phyloP scores from a whole-genome alignment of 2,113 vertebrate species.

The Empidonax traillii region DNA sequence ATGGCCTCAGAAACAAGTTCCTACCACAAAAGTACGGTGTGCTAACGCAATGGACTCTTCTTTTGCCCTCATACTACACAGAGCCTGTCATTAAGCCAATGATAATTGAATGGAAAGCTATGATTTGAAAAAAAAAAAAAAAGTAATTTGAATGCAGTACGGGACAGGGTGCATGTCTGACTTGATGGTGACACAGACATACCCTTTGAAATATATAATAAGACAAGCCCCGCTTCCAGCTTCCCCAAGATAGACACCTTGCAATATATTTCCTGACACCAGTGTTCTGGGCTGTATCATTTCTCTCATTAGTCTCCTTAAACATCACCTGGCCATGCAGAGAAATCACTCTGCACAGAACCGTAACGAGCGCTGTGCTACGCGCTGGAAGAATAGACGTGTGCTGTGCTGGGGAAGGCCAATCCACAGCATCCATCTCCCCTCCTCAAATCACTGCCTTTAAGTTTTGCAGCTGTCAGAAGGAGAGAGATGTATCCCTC shows the following conservation, averaged over 20 bases:
- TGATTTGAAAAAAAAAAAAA: background rate
- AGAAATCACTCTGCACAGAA: background rate
- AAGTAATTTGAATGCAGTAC: background rate
- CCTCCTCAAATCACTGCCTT: background rate
- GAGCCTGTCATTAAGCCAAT: slow-evolving; percentile 2
- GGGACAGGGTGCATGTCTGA: background rate
- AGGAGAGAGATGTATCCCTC: background rate
- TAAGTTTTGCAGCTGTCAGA: background rate
- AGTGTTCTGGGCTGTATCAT: slow-evolving; percentile 43
- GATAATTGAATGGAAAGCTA: background rate
- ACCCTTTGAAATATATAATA: slow-evolving; percentile 47
- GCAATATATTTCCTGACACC: slow-evolving; percentile 53
- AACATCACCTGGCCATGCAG: slow-evolving; percentile 41
- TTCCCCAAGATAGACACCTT: slow-evolving; percentile 41
- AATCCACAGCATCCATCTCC: background rate
- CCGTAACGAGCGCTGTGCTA: background rate
- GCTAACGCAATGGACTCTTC: background rate
- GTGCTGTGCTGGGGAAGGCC: background rate
- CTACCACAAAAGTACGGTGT: background rate
- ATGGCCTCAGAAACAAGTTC: slow-evolving; percentile 17
- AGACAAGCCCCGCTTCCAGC: slow-evolving; percentile 7
- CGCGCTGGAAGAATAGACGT: background rate
- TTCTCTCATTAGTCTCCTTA: slow-evolving; percentile 60
- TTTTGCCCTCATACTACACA: background rate
- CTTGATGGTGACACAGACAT: slow-evolving; percentile 28